phyloP scores from a whole-genome alignment of 2,888 invertebrate genomes.

The Tenthredo amoena region DNA sequence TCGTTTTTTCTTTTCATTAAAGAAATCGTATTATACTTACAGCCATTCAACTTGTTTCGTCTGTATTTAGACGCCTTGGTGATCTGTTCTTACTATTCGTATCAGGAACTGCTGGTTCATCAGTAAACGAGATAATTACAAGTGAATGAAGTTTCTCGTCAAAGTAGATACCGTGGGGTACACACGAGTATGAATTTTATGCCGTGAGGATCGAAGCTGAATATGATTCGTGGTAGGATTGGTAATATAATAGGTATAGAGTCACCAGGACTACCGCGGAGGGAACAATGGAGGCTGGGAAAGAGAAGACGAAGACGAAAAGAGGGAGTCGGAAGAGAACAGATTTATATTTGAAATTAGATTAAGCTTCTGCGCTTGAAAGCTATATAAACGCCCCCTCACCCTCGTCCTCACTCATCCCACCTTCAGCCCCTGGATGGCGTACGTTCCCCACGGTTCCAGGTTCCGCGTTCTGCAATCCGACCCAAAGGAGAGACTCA shows the following conservation, averaged over 20 bases:
- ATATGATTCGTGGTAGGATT: slow-evolving; percentile 27
- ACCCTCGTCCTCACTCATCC: slow-evolving; percentile 60
- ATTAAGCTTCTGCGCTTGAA: slow-evolving; percentile 78
- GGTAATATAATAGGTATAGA: slow-evolving; percentile 21
- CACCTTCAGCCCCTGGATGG: slow-evolving; percentile 3
- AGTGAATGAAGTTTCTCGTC: background rate
- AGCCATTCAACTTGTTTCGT: background rate
- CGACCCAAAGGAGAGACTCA: slow-evolving; percentile 71
- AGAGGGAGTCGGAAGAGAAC: slow-evolving; percentile 69
- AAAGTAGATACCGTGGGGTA: background rate
- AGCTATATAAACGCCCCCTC: slow-evolving; percentile 76
- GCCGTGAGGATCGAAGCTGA: background rate
- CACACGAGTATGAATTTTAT: slow-evolving; percentile 22
- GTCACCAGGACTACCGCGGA: slow-evolving; percentile 17
- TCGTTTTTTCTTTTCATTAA: background rate
- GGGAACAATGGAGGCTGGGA: slow-evolving; percentile 51
- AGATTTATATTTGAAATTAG: slow-evolving; percentile 78
- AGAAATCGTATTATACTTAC: background rate
- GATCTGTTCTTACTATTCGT: background rate
- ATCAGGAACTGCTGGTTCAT: background rate
- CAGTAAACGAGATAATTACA: background rate
- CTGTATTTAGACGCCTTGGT: background rate
- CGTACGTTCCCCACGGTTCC: slow-evolving; percentile 42
- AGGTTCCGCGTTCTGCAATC: slow-evolving; percentile 70
- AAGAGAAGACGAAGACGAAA: slow-evolving; percentile 60